Evolutionary conservation across 1,140 invertebrate genomes (phyloP).

Genomic region (Piezodorus guildinii): DNA sequence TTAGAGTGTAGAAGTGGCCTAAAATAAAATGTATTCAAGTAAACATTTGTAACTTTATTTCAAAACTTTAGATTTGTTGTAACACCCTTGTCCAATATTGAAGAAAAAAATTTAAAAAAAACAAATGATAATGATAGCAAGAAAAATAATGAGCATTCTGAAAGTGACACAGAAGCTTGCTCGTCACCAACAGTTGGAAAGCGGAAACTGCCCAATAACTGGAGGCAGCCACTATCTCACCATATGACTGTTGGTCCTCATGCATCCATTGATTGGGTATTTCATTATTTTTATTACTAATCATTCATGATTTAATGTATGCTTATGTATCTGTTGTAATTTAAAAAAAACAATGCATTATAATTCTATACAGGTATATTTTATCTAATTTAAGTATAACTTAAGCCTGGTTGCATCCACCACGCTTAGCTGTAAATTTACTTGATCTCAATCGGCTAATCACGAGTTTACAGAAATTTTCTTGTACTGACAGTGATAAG

Average conservation of each 20-base stretch:
- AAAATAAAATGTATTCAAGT: too few relatives aligned
- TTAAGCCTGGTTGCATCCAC: too few relatives aligned
- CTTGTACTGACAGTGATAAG: too few relatives aligned
- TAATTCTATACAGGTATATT: too few relatives aligned
- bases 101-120: conserved; percentile 4
- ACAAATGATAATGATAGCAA: conserved; percentile 5
- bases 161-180: conserved; percentile 11
- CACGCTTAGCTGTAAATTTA: too few relatives aligned
- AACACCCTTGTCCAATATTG: conserved; percentile 22
- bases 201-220: conserved; percentile 14
- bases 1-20: too few relatives aligned
- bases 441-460: too few relatives aligned
- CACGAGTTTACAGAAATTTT: too few relatives aligned
- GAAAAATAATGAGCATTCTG: conserved; percentile 8
- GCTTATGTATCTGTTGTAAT: too few relatives aligned
- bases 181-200: neutral
- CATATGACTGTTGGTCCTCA: conserved; percentile 49
- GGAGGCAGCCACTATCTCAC: conserved; percentile 31
- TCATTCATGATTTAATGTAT: neutral
- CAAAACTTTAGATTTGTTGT: conserved; percentile 25
- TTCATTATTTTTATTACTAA: neutral
- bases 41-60: too few relatives aligned
- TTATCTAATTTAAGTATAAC: too few relatives aligned
- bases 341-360: too few relatives aligned
- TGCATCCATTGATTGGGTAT: conserved; percentile 49